Percentiles rank a stretch among this genome's conserved stretches.
Conservation (phyloP, 2,888 invertebrate genomes). For the Cremastinae sp. region DNA sequence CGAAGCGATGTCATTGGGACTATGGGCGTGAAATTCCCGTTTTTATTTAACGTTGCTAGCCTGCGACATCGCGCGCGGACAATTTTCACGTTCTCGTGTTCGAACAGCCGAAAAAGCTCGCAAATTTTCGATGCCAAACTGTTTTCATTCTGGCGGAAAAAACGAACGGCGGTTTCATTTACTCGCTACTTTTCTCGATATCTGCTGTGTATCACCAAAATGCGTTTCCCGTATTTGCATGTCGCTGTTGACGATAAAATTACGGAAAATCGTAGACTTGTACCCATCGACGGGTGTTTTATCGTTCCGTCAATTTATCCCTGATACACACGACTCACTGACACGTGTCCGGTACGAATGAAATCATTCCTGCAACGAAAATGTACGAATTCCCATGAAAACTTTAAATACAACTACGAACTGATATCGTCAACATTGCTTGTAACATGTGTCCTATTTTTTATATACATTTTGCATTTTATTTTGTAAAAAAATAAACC, state of each 20-base stretch:
- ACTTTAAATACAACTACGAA: no score
- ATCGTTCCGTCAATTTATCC: neutral
- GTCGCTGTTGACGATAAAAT: slow-evolving; percentile 45
- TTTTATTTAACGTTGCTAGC: neutral
- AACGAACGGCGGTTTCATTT: neutral
- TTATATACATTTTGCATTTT: no score
- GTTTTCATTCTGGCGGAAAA: neutral
- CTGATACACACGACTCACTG: slow-evolving; percentile 5
- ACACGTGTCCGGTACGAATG: slow-evolving; percentile 17
- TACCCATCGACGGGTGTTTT: slow-evolving; percentile 20
- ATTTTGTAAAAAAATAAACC: no score
- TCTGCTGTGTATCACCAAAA: slow-evolving; percentile 5
- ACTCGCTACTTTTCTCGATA: no score
- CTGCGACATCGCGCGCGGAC: neutral
- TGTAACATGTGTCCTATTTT: no score
- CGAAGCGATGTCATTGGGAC: neutral
- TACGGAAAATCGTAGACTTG: slow-evolving; percentile 27
- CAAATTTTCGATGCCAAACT: slow-evolving; percentile 35
- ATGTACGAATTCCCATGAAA: neutral
- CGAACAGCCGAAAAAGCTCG: slow-evolving; percentile 30
- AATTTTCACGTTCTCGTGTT: neutral
- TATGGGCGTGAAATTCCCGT: slow-evolving; percentile 8
- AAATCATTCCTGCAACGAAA: neutral
- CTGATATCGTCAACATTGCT: no score
- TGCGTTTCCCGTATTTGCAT: slow-evolving; percentile 36